Conservation (phyloP, 2,888 invertebrate genomes). For the Bursaphelenchus okinawaensis region DNA sequence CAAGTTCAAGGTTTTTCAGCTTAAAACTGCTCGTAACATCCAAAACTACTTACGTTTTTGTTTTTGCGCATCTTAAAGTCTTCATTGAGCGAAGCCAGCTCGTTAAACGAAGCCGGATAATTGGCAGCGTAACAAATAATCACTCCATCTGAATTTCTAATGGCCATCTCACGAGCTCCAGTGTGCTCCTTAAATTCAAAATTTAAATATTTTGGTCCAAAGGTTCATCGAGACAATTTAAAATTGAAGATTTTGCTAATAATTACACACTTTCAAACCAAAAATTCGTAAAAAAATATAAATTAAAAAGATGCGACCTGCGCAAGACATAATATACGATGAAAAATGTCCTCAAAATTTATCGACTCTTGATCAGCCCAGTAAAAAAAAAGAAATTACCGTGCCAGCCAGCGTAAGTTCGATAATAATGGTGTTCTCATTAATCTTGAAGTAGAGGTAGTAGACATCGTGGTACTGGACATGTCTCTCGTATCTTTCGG, state of each 20-base stretch:
- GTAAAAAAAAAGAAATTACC: conserved; percentile 11
- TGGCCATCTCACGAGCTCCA: conserved; percentile 36
- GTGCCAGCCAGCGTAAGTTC: conserved; percentile 26
- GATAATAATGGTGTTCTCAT: conserved; percentile 18
- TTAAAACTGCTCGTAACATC: no score
- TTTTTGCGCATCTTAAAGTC: conserved; percentile 26
- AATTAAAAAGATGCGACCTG: conserved; percentile 11
- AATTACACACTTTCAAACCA: no score
- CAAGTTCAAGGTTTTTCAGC: no score
- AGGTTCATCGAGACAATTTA: no score
- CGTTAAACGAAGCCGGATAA: conserved; percentile 26
- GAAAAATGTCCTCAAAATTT: no score
- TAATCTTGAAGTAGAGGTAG: conserved; percentile 24
- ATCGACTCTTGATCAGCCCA: not conserved
- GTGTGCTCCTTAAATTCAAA: conserved; percentile 27
- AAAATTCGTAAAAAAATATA: no score
- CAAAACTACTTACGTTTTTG: conserved; percentile 12
- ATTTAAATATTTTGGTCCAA: no score
- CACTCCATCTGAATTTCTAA: conserved; percentile 32
- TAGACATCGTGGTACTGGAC: conserved; percentile 30
- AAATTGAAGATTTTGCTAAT: no score
- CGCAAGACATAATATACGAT: not conserved
- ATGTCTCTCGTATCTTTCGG: conserved; percentile 32
- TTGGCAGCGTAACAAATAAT: conserved; percentile 32
- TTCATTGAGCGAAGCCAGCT: conserved; percentile 21